A percentile compares a stretch with the other conserved stretches of the same genome.
Evolutionary conservation across 2,888 invertebrate species (phyloP).

Genomic region (Nomada goodeniana): DNA sequence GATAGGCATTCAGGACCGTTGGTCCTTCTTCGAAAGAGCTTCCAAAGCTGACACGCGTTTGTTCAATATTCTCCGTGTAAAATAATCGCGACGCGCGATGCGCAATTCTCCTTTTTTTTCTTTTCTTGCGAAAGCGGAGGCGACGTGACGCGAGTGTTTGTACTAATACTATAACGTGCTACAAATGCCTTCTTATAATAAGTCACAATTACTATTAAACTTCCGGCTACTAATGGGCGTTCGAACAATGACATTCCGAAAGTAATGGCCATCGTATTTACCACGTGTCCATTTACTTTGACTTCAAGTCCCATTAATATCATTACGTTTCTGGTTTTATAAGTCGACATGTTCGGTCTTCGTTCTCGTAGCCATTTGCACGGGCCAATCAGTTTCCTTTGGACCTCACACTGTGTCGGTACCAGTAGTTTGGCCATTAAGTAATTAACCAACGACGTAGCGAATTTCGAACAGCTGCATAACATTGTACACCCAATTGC

Average conservation of each 20-base stretch:
- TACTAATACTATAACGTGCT: constrained; percentile 27
- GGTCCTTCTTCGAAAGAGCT: constrained; percentile 26
- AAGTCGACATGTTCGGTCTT: not conserved
- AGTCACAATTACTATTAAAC: constrained; percentile 16
- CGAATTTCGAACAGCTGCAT: constrained; percentile 25
- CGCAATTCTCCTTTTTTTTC: constrained; percentile 52
- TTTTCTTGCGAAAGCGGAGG: not conserved
- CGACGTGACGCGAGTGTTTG: constrained; percentile 9
- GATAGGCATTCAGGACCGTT: constrained; percentile 3
- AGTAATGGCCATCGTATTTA: not conserved
- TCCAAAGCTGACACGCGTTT: constrained; percentile 30
- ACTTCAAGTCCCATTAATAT: not conserved
- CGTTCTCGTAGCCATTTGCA: constrained; percentile 41
- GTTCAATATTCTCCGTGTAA: constrained; percentile 42
- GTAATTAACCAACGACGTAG: constrained; percentile 45
- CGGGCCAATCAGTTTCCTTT: not conserved
- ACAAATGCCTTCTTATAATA: constrained; percentile 34
- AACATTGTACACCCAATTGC: constrained; percentile 35
- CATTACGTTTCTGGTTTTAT: not conserved
- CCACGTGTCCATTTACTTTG: not conserved
- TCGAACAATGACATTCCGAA: not conserved
- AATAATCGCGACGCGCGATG: constrained; percentile 22
- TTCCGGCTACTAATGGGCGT: constrained; percentile 10
- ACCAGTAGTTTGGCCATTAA: constrained; percentile 45
- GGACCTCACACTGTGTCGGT: constrained; percentile 31